Conservation (phyloP, 2,797 vertebrate species). For the Vespertilio murinus region DNA sequence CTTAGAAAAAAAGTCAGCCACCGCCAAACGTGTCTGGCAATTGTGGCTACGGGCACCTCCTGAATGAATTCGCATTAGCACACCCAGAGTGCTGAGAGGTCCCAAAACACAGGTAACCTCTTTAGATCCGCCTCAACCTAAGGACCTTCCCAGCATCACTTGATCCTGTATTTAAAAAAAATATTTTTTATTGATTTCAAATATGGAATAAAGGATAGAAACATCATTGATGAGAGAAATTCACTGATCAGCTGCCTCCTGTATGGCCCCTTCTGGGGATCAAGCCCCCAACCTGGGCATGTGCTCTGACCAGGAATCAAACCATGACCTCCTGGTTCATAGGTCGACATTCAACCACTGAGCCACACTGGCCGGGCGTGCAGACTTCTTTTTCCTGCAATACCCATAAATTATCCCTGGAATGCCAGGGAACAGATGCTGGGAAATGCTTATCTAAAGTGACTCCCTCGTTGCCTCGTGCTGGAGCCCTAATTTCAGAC, state of each 20-base stretch:
- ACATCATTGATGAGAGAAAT: no score
- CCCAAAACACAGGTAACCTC: neutral
- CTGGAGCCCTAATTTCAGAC: neutral
- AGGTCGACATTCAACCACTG: no score
- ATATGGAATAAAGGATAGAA: no score
- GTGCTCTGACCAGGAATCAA: no score
- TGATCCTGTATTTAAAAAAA: neutral
- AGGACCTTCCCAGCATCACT: neutral
- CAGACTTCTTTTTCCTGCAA: neutral
- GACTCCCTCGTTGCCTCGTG: neutral
- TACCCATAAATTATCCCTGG: neutral
- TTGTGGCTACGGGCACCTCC: neutral
- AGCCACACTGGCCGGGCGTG: no score
- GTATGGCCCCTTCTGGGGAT: no score
- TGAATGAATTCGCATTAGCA: neutral
- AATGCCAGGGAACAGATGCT: neutral
- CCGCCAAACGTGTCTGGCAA: neutral
- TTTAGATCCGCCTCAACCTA: neutral
- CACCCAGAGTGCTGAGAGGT: neutral
- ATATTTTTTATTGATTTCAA: no score
- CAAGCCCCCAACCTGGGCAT: no score
- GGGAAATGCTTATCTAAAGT: neutral
- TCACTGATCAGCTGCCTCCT: no score
- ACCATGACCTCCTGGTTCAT: no score
- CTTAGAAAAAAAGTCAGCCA: neutral